phyloP scores from a whole-genome alignment of 2,113 vertebrate species.

The Varanus salvator region DNA sequence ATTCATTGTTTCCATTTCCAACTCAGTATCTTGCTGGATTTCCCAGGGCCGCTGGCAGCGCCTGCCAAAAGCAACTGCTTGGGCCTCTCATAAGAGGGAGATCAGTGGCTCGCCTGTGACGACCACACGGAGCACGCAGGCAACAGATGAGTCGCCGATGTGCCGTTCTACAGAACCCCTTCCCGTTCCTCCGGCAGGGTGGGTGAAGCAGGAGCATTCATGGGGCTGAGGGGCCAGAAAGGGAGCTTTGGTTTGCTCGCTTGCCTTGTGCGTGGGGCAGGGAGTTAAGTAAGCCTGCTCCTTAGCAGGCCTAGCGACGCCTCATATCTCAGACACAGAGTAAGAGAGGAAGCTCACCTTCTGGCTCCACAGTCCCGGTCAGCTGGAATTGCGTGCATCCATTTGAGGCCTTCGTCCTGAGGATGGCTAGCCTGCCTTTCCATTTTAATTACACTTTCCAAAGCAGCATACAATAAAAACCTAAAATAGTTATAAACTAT shows the following conservation, averaged over 20 bases:
- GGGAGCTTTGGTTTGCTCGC: not conserved
- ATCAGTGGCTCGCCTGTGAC: conserved; percentile 21
- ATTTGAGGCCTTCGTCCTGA: too few relatives aligned
- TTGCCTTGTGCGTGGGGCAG: too few relatives aligned
- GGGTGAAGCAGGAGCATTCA: not conserved
- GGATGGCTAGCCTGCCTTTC: not conserved
- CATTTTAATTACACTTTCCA: not conserved
- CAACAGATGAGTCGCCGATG: not conserved
- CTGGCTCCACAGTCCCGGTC: not conserved
- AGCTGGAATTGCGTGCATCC: not conserved
- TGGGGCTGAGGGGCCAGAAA: too few relatives aligned
- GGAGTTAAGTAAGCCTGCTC: not conserved
- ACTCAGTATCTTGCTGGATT: conserved; percentile 33
- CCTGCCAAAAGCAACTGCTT: conserved; percentile 23
- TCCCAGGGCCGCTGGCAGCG: conserved; percentile 27
- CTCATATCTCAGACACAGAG: not conserved
- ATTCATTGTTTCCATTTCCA: conserved; percentile 47
- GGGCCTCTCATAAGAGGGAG: conserved; percentile 23
- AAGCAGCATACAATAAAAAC: not conserved
- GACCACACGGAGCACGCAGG: not conserved
- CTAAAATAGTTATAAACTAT: not conserved
- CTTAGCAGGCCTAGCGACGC: not conserved
- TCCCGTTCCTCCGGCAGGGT: not conserved
- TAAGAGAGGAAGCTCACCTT: not conserved
- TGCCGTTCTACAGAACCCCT: not conserved